A percentile compares a stretch with the other conserved stretches of the same genome.
Conservation (phyloP, 2,113 vertebrate species). For the Cercocebus atys region DNA sequence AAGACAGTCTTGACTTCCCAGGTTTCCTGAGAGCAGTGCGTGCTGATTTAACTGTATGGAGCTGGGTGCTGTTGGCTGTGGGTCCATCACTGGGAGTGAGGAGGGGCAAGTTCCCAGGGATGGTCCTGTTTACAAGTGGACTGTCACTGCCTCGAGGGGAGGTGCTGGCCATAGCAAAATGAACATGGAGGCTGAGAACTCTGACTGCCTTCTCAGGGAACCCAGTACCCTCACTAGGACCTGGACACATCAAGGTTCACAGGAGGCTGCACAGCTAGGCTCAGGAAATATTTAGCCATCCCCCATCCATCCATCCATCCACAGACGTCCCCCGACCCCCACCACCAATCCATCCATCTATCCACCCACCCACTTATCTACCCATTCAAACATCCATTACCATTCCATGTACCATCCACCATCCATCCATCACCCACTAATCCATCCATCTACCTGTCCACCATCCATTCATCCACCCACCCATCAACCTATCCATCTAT, state of each 20-base stretch:
- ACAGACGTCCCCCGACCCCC: too few relatives aligned
- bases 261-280: not conserved
- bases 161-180: accelerated
- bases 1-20: too few relatives aligned
- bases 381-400: not conserved
- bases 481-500: too few relatives aligned
- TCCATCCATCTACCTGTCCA: too few relatives aligned
- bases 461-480: too few relatives aligned
- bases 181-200: accelerated
- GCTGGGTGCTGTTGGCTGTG: accelerated
- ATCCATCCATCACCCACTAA: too few relatives aligned
- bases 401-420: too few relatives aligned
- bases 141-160: not conserved
- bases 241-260: accelerated
- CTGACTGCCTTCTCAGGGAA: accelerated
- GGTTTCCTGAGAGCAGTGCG: too few relatives aligned
- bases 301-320: not conserved
- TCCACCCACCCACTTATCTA: accelerated
- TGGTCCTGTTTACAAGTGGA: not conserved
- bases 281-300: not conserved
- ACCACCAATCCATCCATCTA: not conserved
- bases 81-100: accelerated
- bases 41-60: too few relatives aligned
- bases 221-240: accelerated
- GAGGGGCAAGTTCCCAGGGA: accelerated